Evolutionary conservation across 2,113 vertebrate species (phyloP).

Genomic region (Alethe diademata): DNA sequence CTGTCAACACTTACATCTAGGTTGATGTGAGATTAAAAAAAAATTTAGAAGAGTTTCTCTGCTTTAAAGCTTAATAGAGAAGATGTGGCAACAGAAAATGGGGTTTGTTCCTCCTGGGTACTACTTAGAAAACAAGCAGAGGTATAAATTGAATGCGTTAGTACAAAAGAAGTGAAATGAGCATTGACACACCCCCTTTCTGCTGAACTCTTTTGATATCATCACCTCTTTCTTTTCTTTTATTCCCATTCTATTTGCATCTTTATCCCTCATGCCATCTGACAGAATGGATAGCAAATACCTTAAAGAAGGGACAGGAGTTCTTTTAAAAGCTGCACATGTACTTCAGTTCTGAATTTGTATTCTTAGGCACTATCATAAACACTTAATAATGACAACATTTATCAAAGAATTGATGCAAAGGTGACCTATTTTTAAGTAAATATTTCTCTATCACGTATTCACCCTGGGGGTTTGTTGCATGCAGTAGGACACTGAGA

Average conservation of each 20-base stretch:
- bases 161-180: neutral
- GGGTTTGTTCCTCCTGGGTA: neutral
- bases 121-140: neutral
- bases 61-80: neutral
- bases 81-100: neutral
- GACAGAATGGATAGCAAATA: neutral
- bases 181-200: neutral
- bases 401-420: neutral
- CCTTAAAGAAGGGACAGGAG: neutral
- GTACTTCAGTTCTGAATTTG: neutral
- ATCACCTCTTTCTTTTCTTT: neutral
- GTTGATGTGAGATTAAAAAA: neutral
- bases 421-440: neutral
- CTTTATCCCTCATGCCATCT: neutral
- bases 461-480: neutral
- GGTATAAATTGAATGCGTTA: neutral
- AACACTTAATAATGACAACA: neutral
- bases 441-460: neutral
- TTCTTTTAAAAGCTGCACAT: neutral
- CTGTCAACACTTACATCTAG: neutral
- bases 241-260: neutral
- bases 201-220: neutral
- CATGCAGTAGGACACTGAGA: neutral
- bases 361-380: neutral
- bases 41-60: neutral